Percentiles rank a stretch among this genome's conserved stretches.
Evolutionary conservation across 1,140 invertebrate genomes (phyloP).

Genomic region (Leptestheria dahalacensis): DNA sequence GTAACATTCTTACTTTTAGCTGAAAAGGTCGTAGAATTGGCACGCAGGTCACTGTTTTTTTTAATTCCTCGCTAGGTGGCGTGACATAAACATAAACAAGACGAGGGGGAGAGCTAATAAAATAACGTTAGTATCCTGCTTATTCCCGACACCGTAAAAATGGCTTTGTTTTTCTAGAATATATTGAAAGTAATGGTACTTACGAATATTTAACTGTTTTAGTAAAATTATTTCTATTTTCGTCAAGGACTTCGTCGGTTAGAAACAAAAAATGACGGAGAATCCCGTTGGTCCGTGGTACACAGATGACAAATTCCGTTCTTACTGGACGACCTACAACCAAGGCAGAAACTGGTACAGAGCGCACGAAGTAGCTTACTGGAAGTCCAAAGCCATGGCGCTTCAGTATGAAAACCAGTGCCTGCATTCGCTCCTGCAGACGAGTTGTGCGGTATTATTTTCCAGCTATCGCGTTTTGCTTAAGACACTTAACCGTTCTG

Average conservation of each 20-base stretch:
- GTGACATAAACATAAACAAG: not conserved
- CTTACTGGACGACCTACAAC: not conserved
- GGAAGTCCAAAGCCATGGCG: conserved; percentile 45
- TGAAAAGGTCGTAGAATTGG: no score
- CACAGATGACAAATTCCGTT: not conserved
- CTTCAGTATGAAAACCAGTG: conserved; percentile 45
- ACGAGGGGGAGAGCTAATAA: no score
- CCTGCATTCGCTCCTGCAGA: conserved; percentile 31
- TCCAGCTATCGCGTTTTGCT: no score
- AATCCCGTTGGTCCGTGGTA: not conserved
- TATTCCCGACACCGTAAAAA: no score
- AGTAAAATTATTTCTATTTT: not conserved
- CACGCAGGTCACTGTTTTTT: no score
- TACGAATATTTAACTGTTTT: no score
- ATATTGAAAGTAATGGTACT: no score
- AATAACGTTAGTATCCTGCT: no score
- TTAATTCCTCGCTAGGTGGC: not conserved
- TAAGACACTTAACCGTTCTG: no score
- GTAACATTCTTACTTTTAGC: not conserved
- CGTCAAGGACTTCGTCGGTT: no score
- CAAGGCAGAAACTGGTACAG: conserved; percentile 28
- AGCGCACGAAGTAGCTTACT: conserved; percentile 41
- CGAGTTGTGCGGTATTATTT: not conserved
- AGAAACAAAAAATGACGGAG: not conserved
- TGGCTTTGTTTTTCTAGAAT: not conserved